phyloP scores from a whole-genome alignment of 2,888 invertebrate species.

The Tortrix viridana region DNA sequence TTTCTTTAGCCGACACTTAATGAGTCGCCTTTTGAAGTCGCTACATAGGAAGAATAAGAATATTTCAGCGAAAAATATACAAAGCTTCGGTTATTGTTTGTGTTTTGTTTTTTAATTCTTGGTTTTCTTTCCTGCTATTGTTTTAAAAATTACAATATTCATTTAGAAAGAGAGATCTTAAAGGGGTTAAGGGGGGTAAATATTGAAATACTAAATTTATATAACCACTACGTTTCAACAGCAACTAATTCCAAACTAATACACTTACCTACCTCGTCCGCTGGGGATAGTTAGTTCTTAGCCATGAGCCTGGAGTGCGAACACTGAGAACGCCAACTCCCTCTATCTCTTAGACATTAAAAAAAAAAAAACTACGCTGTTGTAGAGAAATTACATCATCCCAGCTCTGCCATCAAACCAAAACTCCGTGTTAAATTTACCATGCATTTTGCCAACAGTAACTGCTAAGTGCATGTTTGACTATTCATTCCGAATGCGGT shows the following conservation, averaged over 20 bases:
- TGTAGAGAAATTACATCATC: conserved; percentile 4
- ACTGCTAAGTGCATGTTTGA: conserved; percentile 69
- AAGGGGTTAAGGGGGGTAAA: neutral
- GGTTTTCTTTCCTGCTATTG: conserved; percentile 39
- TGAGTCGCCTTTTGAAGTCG: conserved; percentile 69
- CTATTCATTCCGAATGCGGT: conserved; percentile 74
- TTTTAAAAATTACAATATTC: conserved; percentile 9
- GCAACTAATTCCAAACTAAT: neutral
- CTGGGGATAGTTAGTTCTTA: neutral
- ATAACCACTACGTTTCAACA: conserved; percentile 1
- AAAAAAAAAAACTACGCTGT: conserved; percentile 9
- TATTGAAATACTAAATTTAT: conserved; percentile 20
- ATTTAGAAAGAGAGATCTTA: neutral
- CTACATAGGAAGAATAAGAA: conserved; percentile 52
- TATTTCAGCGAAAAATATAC: conserved; percentile 49
- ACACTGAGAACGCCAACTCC: neutral
- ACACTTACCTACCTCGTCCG: neutral
- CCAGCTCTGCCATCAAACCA: conserved; percentile 28
- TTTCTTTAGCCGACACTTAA: conserved; percentile 69
- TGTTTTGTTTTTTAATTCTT: conserved; percentile 41
- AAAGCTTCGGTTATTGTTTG: conserved; percentile 49
- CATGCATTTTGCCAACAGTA: conserved; percentile 53
- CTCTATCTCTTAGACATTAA: conserved; percentile 10
- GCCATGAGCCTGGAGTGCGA: neutral
- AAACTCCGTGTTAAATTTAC: conserved; percentile 54